These are phyloP conservation scores for Phyllostomus discolor DNA, from an alignment of 2,113 vertebrate species.

Conservation along the genomic window DNA sequence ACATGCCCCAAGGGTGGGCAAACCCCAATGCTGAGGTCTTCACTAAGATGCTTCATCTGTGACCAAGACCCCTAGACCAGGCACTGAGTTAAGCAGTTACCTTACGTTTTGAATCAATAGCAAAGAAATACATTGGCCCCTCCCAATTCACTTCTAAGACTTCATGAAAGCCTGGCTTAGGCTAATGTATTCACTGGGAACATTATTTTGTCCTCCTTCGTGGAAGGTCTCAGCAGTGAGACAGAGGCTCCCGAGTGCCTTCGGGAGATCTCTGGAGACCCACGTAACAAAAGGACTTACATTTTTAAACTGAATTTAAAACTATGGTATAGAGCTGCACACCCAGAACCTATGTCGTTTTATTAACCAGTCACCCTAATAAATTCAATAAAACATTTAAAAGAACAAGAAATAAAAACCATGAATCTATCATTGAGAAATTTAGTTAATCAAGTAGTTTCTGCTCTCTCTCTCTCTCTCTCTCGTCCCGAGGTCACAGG, in stretches of 20 bases:
- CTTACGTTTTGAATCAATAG: background rate
- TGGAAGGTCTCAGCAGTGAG: background rate
- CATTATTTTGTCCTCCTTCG: background rate
- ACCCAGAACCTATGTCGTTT: background rate
- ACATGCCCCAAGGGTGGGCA: background rate
- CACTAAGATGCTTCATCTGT: background rate
- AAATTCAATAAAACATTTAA: background rate
- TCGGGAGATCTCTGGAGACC: background rate
- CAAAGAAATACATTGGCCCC: background rate
- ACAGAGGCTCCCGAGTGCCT: background rate
- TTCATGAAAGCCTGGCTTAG: background rate
- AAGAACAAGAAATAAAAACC: background rate
- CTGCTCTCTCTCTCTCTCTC: background rate
- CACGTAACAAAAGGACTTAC: background rate
- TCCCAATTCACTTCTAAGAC: background rate
- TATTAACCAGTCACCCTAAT: background rate
- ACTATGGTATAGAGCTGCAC: background rate
- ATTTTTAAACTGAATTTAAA: constrained; percentile 24
- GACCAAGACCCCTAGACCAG: background rate
- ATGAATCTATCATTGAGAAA: background rate
- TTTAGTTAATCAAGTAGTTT: background rate
- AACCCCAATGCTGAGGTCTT: background rate
- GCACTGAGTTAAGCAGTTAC: background rate
- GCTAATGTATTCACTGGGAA: background rate
- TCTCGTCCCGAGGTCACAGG: background rate